phyloP scores from a whole-genome alignment of 1,140 invertebrate species.

The Bombus haemorrhoidalis region DNA sequence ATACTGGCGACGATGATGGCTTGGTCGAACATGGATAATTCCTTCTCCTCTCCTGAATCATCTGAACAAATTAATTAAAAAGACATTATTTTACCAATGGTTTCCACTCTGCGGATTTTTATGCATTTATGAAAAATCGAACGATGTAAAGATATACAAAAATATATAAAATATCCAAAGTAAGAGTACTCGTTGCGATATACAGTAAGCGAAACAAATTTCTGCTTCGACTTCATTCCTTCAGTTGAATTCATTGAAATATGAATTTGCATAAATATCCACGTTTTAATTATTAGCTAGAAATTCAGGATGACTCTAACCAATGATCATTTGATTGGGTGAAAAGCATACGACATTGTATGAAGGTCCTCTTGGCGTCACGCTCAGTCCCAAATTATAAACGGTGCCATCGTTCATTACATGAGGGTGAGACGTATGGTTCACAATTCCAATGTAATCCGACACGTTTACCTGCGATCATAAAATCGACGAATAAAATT shows the following conservation, averaged over 20 bases:
- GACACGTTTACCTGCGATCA: slow-evolving; percentile 85
- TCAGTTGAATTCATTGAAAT: too few relatives aligned
- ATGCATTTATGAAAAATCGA: too few relatives aligned
- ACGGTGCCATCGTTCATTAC: slow-evolving; percentile 89
- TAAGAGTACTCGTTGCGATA: too few relatives aligned
- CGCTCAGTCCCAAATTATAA: slow-evolving; percentile 90
- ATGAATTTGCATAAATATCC: too few relatives aligned
- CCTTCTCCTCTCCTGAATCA: slow-evolving; percentile 56
- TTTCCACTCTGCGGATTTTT: too few relatives aligned
- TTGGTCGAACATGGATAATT: slow-evolving; percentile 87
- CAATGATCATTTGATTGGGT: slow-evolving; percentile 73
- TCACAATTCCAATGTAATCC: slow-evolving; percentile 88
- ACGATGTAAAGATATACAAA: too few relatives aligned
- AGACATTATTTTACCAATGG: not conserved
- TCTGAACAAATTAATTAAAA: slow-evolving; percentile 49
- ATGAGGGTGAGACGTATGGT: slow-evolving; percentile 94
- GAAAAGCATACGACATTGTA: slow-evolving; percentile 90
- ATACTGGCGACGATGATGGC: slow-evolving; percentile 87
- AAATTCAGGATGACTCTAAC: slow-evolving; percentile 65
- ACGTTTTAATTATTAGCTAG: not conserved
- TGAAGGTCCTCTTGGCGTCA: slow-evolving; percentile 86
- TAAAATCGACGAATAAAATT: not conserved
- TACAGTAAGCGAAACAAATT: too few relatives aligned
- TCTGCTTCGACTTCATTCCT: too few relatives aligned
- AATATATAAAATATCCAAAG: too few relatives aligned